Evolutionary conservation across 2,888 invertebrate species (phyloP).

Genomic region (Pheosia gnoma): DNA sequence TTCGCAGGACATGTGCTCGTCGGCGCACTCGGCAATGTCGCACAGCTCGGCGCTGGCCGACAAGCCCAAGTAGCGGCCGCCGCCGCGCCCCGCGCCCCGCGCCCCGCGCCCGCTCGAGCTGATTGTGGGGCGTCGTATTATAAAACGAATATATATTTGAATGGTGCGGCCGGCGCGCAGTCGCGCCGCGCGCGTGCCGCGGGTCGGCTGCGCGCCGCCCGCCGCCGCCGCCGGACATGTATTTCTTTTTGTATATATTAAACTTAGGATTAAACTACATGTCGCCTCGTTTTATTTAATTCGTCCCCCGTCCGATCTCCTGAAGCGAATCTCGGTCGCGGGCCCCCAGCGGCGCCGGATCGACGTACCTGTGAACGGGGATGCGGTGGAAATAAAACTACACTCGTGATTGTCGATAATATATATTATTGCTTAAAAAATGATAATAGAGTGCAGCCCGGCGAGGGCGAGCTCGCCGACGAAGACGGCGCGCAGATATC

Average conservation of each 20-base stretch:
- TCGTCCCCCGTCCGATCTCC: neutral
- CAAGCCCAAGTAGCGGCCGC: slow-evolving; percentile 55
- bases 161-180: neutral
- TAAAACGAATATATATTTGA: neutral
- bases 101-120: neutral
- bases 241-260: slow-evolving; percentile 79
- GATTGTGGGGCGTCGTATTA: neutral
- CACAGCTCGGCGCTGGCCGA: slow-evolving; percentile 62
- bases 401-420: slow-evolving; percentile 47
- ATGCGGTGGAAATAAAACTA: slow-evolving; percentile 41
- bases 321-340: neutral
- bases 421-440: slow-evolving; percentile 61
- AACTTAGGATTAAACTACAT: slow-evolving; percentile 63
- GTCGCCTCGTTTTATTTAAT: slow-evolving; percentile 45
- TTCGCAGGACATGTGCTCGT: slow-evolving; percentile 69
- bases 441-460: neutral
- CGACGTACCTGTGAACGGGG: neutral
- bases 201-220: neutral
- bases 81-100: no score
- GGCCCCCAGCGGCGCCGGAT: neutral
- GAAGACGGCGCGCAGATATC: slow-evolving; percentile 36
- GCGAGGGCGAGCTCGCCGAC: slow-evolving; percentile 25
- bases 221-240: slow-evolving; percentile 39
- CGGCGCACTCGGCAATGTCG: slow-evolving; percentile 84
- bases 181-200: slow-evolving; percentile 6